phyloP scores from a whole-genome alignment of 2,888 invertebrate species.

The Noctua janthina region DNA sequence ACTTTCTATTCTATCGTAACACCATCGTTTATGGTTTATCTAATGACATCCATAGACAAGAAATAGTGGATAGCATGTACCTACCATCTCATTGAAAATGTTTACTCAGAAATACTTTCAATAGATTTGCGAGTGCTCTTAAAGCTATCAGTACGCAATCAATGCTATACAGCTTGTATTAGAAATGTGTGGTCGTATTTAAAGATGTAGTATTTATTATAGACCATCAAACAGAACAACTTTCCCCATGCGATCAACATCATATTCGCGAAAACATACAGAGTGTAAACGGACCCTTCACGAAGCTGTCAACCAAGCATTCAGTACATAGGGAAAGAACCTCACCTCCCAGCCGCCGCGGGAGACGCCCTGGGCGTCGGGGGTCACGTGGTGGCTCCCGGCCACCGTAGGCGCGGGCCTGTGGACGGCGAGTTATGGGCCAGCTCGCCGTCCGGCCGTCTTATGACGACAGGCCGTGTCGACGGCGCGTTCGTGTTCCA shows the following conservation, averaged over 20 bases:
- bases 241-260: not conserved
- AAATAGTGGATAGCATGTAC: conserved; percentile 35
- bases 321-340: no score
- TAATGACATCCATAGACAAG: conserved; percentile 29
- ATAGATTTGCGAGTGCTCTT: conserved; percentile 2
- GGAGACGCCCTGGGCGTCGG: no score
- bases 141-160: not conserved
- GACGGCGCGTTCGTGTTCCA: no score
- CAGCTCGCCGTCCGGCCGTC: no score
- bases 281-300: no score
- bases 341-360: no score
- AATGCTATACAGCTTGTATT: not conserved
- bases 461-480: no score
- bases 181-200: not conserved
- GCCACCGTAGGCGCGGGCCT: no score
- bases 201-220: not conserved
- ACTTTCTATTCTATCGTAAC: conserved; percentile 44
- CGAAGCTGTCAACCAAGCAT: no score
- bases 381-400: no score
- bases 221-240: not conserved
- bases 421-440: no score
- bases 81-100: conserved; percentile 26
- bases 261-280: not conserved
- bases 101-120: conserved; percentile 17
- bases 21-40: conserved; percentile 34